phyloP scores from a whole-genome alignment of 2,113 vertebrate species.

The Mustelus asterias region DNA sequence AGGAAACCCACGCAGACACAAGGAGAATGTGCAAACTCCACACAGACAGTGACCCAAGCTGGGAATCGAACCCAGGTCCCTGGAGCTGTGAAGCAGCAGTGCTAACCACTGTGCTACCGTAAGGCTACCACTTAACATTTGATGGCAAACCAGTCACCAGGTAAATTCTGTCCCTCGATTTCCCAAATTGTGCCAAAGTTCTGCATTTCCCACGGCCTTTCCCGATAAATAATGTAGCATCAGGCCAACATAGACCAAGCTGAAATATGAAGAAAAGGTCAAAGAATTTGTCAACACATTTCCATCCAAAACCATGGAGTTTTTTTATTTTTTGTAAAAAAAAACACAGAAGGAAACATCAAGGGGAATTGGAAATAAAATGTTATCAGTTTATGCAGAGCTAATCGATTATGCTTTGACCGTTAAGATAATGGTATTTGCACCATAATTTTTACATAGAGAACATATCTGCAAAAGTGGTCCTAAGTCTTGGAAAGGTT shows the following conservation, averaged over 20 bases:
- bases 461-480: conserved; percentile 11
- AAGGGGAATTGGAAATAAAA: conserved; percentile 6
- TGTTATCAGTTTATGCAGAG: neutral
- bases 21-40: too few species aligned
- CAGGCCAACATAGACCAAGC: neutral
- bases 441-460: neutral
- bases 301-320: conserved; percentile 23
- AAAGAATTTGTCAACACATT: conserved; percentile 22
- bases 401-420: neutral
- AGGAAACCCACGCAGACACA: too few species aligned
- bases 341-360: conserved; percentile 28
- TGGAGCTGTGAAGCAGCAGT: too few species aligned
- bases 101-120: too few species aligned
- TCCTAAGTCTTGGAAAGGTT: neutral
- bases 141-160: neutral
- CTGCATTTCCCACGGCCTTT: neutral
- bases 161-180: neutral
- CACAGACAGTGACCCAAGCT: too few species aligned
- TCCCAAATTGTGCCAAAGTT: neutral
- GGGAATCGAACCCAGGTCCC: too few species aligned
- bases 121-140: neutral
- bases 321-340: neutral
- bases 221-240: too few species aligned
- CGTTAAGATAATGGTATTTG: neutral
- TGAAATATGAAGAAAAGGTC: neutral